phyloP scores from a whole-genome alignment of 1,140 invertebrate genomes.

The Hormaphis cornu region DNA sequence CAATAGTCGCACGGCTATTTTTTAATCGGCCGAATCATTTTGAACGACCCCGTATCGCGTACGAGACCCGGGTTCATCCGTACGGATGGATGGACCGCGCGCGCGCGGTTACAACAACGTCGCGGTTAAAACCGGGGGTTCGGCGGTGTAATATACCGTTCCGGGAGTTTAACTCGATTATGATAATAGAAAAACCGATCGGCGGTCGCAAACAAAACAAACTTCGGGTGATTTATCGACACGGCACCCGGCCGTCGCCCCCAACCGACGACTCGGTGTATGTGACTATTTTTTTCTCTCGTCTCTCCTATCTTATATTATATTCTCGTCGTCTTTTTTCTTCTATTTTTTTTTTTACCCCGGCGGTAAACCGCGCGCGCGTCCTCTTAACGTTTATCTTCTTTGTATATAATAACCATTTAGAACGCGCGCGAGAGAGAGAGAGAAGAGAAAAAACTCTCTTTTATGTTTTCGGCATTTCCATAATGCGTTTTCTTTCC shows the following conservation, averaged over 20 bases:
- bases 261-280: background rate
- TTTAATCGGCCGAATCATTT: too few species aligned
- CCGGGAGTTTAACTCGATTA: slow-evolving; percentile 31
- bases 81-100: background rate
- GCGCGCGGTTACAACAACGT: background rate
- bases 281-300: slow-evolving; percentile 2
- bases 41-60: too few species aligned
- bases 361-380: slow-evolving; percentile 24
- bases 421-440: too few species aligned
- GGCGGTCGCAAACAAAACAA: slow-evolving; percentile 30
- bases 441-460: slow-evolving; percentile 12
- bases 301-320: background rate
- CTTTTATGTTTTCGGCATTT: slow-evolving; percentile 30
- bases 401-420: slow-evolving; percentile 19
- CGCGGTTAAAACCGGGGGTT: background rate
- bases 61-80: slow-evolving; percentile 4
- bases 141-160: background rate
- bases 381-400: slow-evolving; percentile 30
- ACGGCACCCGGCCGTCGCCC: background rate
- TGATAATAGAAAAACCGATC: slow-evolving; percentile 32
- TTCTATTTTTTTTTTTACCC: background rate
- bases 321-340: background rate
- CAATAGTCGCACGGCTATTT: too few species aligned
- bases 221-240: slow-evolving; percentile 25
- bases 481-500: slow-evolving; percentile 31